Percentiles rank a stretch among this genome's conserved stretches.
Conservation (phyloP, 2,888 invertebrate genomes). For the Bruchidius siliquastri region DNA sequence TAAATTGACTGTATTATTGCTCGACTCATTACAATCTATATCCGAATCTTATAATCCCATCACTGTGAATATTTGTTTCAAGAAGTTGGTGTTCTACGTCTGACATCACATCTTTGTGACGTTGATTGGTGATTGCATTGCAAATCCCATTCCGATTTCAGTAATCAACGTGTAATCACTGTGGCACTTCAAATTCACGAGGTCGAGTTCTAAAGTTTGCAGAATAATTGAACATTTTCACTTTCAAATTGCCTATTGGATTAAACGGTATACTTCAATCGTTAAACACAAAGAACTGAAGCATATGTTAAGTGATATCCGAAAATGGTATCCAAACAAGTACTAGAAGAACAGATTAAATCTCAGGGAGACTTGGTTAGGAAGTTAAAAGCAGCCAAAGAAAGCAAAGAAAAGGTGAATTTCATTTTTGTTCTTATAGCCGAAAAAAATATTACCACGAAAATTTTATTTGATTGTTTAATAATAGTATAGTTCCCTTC, state of each 20-base stretch:
- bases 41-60: no score
- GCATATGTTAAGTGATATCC: neutral
- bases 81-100: no score
- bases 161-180: no score
- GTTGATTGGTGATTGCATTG: no score
- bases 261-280: neutral
- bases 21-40: no score
- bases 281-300: neutral
- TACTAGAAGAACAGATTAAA: constrained; percentile 58
- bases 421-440: constrained; percentile 1
- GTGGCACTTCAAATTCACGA: no score
- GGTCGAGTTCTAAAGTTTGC: neutral
- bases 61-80: no score
- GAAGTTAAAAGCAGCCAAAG: constrained; percentile 75
- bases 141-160: no score
- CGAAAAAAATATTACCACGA: neutral
- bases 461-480: no score
- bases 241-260: neutral
- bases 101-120: no score
- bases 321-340: constrained; percentile 46
- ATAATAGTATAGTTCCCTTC: no score
- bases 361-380: constrained; percentile 77
- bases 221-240: neutral
- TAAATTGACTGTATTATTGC: no score
- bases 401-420: constrained; percentile 69